Base-by-base conservation (phyloP, 2,113 vertebrate species). In the Boulengeromyrus knoepffleri region DNA sequence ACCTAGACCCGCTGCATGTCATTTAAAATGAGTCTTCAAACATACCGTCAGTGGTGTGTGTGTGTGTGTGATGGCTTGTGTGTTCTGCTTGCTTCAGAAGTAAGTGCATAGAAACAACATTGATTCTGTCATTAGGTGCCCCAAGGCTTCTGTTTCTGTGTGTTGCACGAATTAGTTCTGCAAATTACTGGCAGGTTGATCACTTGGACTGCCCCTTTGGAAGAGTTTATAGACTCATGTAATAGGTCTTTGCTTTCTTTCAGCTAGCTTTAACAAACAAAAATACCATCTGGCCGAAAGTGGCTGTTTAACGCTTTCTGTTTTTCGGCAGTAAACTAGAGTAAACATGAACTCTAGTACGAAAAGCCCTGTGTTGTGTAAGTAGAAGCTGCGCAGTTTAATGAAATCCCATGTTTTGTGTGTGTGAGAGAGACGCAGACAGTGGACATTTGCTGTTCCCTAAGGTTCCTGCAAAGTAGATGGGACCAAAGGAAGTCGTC, bases 201-300 rank as follows among this genome's bases (percentile, higher is more conserved):
- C 52, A 87, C n/a, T 87, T 52, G 47, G 49, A 56, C 50, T 31
- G n/a, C n/a, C 85, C 46, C 50, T 53, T 56, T 87, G 49, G 19
- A 52, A 56, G 47, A 56, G 49, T 87, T 39, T 87, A 53, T 87
- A 53, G 50, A 31, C 49, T 39, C 49, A 87, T 52, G 85, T 52
- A 52, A 31, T 36, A 56, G 85, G 85, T 52, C n/a, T 53, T 53
- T 87, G 15, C 83, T 85, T 47, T 46, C n/a, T 87, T 36, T 87
- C 45, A 86, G 84, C 84, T 50, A 49, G 45, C 50, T 19, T 87
- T 85, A 85, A 46, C 24, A 85, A 87, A 87, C 39, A 85, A 87
- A 87, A 56, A 53, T 47, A 86, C 84, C 42, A 87, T 53, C 47
- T 87, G 84, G 45, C n/a, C 9, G 21, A 87, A 87, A 87, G 15